These are phyloP conservation scores for Panzeria rudis DNA, from an alignment of 2,888 invertebrate species.

Conservation along the genomic window DNA sequence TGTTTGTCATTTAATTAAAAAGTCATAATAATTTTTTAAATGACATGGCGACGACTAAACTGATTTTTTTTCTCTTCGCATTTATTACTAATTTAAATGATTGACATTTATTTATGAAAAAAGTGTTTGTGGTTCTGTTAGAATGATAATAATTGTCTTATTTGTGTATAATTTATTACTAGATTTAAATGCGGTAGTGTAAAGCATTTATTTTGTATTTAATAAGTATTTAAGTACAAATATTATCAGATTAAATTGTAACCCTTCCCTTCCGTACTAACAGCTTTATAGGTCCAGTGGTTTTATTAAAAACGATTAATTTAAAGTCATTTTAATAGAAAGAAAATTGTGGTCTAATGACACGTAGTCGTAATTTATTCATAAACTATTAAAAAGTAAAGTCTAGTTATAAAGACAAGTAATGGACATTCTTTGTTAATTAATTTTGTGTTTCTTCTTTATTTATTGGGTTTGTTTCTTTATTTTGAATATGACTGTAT, in stretches of 20 bases:
- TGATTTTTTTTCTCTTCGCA: not conserved
- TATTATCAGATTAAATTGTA: not conserved
- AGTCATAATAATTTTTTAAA: not conserved
- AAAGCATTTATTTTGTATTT: slow-evolving; percentile 41
- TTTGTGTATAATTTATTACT: not conserved
- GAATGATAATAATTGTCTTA: slow-evolving; percentile 17
- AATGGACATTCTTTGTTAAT: not conserved
- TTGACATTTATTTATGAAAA: slow-evolving; percentile 35
- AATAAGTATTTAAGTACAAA: slow-evolving; percentile 25
- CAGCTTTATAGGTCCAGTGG: not conserved
- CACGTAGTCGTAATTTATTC: slow-evolving; percentile 10
- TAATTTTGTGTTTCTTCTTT: too few species aligned
- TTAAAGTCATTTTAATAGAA: not conserved
- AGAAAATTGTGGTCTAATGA: slow-evolving; percentile 11
- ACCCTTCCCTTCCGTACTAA: not conserved
- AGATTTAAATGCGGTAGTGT: slow-evolving; percentile 27
- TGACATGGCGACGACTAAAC: slow-evolving; percentile 20
- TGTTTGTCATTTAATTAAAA: slow-evolving; percentile 36
- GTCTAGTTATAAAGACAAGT: not conserved
- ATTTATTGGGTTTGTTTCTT: too few species aligned
- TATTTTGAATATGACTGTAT: too few species aligned
- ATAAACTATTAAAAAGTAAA: slow-evolving; percentile 2
- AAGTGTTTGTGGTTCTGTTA: slow-evolving; percentile 48
- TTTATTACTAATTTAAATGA: slow-evolving; percentile 21
- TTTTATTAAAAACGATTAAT: not conserved